Evolutionary conservation across 2,797 vertebrate species (phyloP).

Genomic region (Linurgus olivaceus): DNA sequence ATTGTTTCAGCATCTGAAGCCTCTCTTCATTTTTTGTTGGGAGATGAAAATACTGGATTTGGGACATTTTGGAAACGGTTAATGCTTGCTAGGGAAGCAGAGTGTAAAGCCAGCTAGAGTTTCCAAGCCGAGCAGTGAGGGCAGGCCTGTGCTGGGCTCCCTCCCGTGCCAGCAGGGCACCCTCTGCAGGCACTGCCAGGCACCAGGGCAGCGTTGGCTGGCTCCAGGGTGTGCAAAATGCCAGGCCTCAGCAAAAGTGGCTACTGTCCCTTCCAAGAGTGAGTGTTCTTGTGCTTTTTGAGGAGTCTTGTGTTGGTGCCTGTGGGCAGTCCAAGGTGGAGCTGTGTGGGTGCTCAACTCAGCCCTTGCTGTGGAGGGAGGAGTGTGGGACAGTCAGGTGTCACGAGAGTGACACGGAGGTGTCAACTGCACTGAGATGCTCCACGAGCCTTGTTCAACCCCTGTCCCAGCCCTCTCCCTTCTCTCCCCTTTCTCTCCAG

Average conservation of each 20-base stretch:
- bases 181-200: not conserved
- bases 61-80: not conserved
- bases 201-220: rapidly evolving
- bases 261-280: rapidly evolving
- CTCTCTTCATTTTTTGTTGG: not conserved
- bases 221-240: rapidly evolving
- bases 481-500: not conserved
- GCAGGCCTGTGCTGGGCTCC: not conserved
- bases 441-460: not conserved
- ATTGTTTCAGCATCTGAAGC: not conserved
- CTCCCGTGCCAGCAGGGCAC: not conserved
- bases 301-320: not conserved
- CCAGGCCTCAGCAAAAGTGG: not conserved
- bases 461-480: not conserved
- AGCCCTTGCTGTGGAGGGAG: too few relatives aligned
- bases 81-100: not conserved
- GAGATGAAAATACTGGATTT: not conserved
- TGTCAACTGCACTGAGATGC: rapidly evolving
- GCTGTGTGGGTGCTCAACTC: not conserved
- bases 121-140: not conserved
- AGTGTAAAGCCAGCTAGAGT: not conserved
- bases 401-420: rapidly evolving
- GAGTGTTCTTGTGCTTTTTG: not conserved
- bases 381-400: not conserved
- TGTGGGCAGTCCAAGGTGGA: rapidly evolving